A percentile compares a stretch with the other conserved stretches of the same genome.
phyloP scores from a whole-genome alignment of 2,888 invertebrate genomes.

The Phorcus lineatus region DNA sequence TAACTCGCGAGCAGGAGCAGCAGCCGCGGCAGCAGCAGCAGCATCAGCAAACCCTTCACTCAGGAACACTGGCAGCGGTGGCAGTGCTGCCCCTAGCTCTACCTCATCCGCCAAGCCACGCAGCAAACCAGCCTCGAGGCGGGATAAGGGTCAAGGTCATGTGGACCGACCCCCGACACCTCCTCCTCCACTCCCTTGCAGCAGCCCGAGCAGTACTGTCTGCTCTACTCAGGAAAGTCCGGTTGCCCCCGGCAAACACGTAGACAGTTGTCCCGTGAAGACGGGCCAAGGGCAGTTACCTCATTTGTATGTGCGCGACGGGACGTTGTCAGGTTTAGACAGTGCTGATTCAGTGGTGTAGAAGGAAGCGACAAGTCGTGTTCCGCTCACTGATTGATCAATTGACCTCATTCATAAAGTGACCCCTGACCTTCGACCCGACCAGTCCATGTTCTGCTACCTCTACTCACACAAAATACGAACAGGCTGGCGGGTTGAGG shows the following conservation, averaged over 20 bases:
- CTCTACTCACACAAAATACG: background rate
- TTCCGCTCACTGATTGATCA: background rate
- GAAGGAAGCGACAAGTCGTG: background rate
- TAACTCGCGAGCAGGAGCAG: background rate
- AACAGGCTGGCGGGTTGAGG: background rate
- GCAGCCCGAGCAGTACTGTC: background rate
- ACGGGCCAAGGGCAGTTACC: background rate
- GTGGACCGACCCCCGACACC: background rate
- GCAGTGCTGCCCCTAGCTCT: conserved; percentile 30
- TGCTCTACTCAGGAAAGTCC: conserved; percentile 18
- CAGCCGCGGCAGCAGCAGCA: background rate
- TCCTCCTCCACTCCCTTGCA: background rate
- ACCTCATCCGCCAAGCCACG: conserved; percentile 18
- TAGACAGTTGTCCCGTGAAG: conserved; percentile 2
- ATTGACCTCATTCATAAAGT: conserved; percentile 12
- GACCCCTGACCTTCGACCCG: background rate
- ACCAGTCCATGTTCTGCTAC: background rate
- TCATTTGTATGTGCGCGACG: conserved; percentile 13
- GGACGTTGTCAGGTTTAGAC: background rate
- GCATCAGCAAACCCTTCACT: background rate
- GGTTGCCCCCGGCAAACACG: background rate
- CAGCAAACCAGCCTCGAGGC: conserved; percentile 14
- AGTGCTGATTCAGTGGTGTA: conserved; percentile 10
- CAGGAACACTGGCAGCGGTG: conserved; percentile 27
- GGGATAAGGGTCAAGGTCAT: conserved; percentile 43